A percentile compares a stretch with the other conserved stretches of the same genome.
These are phyloP conservation scores for Drosophila baimaii DNA, from an alignment of 1,140 invertebrate species.

Conservation along the genomic window DNA sequence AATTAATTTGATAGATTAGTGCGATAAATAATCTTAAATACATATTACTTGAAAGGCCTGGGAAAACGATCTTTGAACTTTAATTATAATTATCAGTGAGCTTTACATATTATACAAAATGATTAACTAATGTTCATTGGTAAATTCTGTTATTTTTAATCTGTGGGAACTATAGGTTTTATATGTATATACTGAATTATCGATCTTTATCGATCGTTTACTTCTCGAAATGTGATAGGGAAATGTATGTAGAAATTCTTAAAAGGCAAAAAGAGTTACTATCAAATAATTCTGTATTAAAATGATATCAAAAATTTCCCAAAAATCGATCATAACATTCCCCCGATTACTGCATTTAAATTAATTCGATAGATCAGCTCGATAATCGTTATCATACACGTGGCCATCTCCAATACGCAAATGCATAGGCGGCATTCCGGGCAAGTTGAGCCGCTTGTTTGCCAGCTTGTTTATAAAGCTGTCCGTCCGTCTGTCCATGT, in stretches of 20 bases:
- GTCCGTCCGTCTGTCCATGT: slow-evolving; percentile 13
- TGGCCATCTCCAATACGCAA: slow-evolving; percentile 19
- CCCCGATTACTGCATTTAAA: not conserved
- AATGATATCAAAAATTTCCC: not conserved
- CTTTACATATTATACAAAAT: too few species aligned
- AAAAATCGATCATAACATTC: not conserved
- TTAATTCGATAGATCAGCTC: not conserved
- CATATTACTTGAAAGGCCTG: too few species aligned
- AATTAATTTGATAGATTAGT: not conserved
- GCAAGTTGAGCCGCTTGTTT: slow-evolving; percentile 38
- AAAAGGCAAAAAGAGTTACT: too few species aligned
- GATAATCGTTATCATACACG: slow-evolving; percentile 5
- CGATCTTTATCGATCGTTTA: too few species aligned
- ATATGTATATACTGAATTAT: too few species aligned
- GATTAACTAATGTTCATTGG: too few species aligned
- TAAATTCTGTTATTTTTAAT: too few species aligned
- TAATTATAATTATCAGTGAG: too few species aligned
- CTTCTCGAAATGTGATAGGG: too few species aligned
- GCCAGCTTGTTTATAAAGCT: slow-evolving; percentile 45
- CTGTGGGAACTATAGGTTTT: too few species aligned
- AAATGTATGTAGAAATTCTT: too few species aligned
- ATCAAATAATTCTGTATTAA: not conserved
- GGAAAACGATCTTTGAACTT: too few species aligned
- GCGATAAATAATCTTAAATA: not conserved
- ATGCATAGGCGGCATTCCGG: slow-evolving; percentile 40